A percentile compares a stretch with the other conserved stretches of the same genome.
Conservation (phyloP, 2,797 vertebrate genomes). For the Gobionotothen gibberifrons region DNA sequence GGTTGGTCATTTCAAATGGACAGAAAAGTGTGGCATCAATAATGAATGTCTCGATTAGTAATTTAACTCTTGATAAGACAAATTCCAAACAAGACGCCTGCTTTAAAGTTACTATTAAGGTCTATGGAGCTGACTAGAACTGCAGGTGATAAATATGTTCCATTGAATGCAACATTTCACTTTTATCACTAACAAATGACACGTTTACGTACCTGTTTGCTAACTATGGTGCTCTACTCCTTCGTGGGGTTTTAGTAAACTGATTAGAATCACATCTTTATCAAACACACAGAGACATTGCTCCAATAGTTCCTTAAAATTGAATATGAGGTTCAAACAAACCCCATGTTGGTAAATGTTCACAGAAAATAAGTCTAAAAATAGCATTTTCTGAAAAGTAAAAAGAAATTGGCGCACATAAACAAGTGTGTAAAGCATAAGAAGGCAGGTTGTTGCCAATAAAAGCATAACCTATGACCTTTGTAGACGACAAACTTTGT, state of each 20-base stretch:
- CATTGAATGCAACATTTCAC: too few species aligned
- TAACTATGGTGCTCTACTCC: background rate
- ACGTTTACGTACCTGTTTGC: background rate
- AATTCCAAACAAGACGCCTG: too few species aligned
- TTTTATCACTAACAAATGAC: too few species aligned
- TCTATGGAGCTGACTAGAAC: too few species aligned
- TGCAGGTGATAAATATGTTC: too few species aligned
- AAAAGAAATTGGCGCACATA: background rate
- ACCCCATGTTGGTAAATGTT: background rate
- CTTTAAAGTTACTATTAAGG: too few species aligned
- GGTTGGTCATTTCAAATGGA: too few species aligned
- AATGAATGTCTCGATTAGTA: too few species aligned
- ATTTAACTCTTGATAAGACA: too few species aligned
- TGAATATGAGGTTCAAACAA: constrained; percentile 16
- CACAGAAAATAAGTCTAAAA: background rate
- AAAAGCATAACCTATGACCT: background rate
- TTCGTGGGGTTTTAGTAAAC: constrained; percentile 22
- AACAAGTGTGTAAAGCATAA: background rate
- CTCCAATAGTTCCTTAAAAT: constrained; percentile 14
- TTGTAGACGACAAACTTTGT: constrained; percentile 47
- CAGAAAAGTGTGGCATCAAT: too few species aligned
- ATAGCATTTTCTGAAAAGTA: background rate
- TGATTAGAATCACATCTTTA: constrained; percentile 41
- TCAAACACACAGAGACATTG: constrained; percentile 31
- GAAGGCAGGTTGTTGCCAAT: background rate